A percentile compares a stretch with the other conserved stretches of the same genome.
These are phyloP conservation scores for Dynastes tityus DNA, from an alignment of 2,888 invertebrate species.

Conservation along the genomic window DNA sequence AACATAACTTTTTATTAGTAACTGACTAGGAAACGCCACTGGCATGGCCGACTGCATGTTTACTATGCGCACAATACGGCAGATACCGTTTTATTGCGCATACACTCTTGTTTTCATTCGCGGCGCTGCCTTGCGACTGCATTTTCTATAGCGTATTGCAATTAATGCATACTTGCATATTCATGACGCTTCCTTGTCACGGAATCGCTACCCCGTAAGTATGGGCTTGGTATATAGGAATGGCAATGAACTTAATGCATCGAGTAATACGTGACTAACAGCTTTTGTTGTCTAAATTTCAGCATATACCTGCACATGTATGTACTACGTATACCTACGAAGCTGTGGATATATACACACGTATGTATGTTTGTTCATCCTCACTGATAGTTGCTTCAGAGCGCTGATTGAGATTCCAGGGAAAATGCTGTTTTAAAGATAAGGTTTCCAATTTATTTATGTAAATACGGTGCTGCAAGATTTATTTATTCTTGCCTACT, in stretches of 20 bases:
- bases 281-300: constrained; percentile 13
- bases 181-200: constrained; percentile 39
- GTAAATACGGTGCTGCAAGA: too few species aligned
- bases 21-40: background rate
- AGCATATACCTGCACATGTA: background rate
- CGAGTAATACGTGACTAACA: constrained; percentile 17
- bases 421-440: too few species aligned
- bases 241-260: constrained; percentile 39
- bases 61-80: background rate
- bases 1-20: background rate
- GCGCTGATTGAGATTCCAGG: too few species aligned
- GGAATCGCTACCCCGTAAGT: constrained; percentile 18
- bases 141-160: constrained; percentile 31
- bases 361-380: too few species aligned
- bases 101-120: constrained; percentile 21
- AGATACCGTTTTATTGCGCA: constrained; percentile 1
- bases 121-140: background rate
- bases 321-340: background rate
- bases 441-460: too few species aligned
- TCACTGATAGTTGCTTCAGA: too few species aligned
- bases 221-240: constrained; percentile 32
- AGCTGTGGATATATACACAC: too few species aligned
- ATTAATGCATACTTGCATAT: constrained; percentile 42
- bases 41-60: background rate
- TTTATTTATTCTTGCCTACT: too few species aligned